Conservation (phyloP, 2,797 vertebrate genomes). For the Coilia nasus region DNA sequence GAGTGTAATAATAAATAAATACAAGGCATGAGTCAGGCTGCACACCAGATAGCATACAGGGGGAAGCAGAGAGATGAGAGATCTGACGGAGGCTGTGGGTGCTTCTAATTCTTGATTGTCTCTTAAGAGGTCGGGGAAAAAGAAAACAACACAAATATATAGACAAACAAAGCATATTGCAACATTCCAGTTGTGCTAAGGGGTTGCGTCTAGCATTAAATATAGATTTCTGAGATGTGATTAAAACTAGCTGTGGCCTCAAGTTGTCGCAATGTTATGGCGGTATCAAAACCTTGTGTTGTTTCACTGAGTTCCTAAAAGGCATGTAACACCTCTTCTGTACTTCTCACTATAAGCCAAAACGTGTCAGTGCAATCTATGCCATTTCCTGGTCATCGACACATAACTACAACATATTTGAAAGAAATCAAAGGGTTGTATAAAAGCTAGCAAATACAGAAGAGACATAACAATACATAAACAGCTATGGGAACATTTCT, state of each 20-base stretch:
- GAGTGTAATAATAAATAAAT: slow-evolving; percentile 53
- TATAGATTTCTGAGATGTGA: slow-evolving; percentile 18
- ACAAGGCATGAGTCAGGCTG: slow-evolving; percentile 30
- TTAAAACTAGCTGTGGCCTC: neutral
- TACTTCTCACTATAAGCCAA: neutral
- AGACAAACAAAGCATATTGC: slow-evolving; percentile 21
- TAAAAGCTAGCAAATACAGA: neutral
- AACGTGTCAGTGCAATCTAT: neutral
- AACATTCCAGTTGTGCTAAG: slow-evolving; percentile 50
- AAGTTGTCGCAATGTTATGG: neutral
- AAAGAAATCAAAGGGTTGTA: neutral
- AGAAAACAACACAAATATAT: slow-evolving; percentile 50
- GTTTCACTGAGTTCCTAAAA: neutral
- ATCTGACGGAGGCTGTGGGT: slow-evolving; percentile 54
- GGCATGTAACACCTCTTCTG: neutral
- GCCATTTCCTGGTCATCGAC: neutral
- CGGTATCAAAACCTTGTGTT: neutral
- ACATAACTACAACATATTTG: neutral
- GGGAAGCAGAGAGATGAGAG: slow-evolving; percentile 45
- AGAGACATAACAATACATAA: neutral
- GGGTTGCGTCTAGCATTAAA: slow-evolving; percentile 40
- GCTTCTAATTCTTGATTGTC: slow-evolving; percentile 70
- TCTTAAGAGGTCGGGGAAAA: slow-evolving; percentile 57
- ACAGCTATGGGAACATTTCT: neutral
- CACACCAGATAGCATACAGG: neutral